A percentile compares a stretch with the other conserved stretches of the same genome.
Conservation (phyloP, 2,888 invertebrate species). For the Cryptophagus acutangulus region DNA sequence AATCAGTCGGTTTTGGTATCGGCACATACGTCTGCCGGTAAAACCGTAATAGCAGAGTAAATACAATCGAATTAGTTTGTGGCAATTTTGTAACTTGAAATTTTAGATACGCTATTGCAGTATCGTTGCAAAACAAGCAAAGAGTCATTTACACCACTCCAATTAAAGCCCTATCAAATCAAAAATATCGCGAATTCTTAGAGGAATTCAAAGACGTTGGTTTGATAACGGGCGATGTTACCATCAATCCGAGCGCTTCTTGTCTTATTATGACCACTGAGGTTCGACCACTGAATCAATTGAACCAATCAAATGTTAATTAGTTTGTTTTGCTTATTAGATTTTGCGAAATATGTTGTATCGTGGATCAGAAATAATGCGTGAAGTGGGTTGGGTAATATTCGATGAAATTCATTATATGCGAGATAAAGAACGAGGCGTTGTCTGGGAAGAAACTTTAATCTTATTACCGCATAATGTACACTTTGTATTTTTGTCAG, state of each 20-base stretch:
- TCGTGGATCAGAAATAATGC: slow-evolving; percentile 95
- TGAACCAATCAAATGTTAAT: slow-evolving; percentile 3
- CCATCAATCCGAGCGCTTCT: slow-evolving; percentile 96
- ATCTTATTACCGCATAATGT: slow-evolving; percentile 96
- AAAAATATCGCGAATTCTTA: slow-evolving; percentile 96
- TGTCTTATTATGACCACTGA: slow-evolving; percentile 99
- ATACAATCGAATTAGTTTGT: slow-evolving; percentile 37
- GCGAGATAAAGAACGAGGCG: slow-evolving; percentile 98
- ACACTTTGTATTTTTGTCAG: slow-evolving; percentile 97
- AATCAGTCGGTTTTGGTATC: slow-evolving; percentile 97
- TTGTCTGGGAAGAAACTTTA: slow-evolving; percentile 99
- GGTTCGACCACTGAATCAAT: slow-evolving; percentile 47
- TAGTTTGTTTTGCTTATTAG: slow-evolving; percentile 45
- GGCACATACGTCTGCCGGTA: slow-evolving; percentile 98
- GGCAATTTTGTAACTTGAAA: background rate
- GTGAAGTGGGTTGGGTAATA: slow-evolving; percentile 99
- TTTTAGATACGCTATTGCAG: slow-evolving; percentile 85
- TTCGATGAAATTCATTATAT: slow-evolving; percentile 99
- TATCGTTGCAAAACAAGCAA: slow-evolving; percentile 89
- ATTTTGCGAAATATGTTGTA: slow-evolving; percentile 98
- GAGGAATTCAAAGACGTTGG: slow-evolving; percentile 98
- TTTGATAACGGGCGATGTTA: slow-evolving; percentile 97
- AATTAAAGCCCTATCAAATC: slow-evolving; percentile 98
- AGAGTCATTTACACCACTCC: slow-evolving; percentile 99
- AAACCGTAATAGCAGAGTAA: slow-evolving; percentile 98